Evolutionary conservation across 2,113 vertebrate species (phyloP), one percentile per base, ranked within the genome.

Genomic region (Platysteira castanea): DNA sequence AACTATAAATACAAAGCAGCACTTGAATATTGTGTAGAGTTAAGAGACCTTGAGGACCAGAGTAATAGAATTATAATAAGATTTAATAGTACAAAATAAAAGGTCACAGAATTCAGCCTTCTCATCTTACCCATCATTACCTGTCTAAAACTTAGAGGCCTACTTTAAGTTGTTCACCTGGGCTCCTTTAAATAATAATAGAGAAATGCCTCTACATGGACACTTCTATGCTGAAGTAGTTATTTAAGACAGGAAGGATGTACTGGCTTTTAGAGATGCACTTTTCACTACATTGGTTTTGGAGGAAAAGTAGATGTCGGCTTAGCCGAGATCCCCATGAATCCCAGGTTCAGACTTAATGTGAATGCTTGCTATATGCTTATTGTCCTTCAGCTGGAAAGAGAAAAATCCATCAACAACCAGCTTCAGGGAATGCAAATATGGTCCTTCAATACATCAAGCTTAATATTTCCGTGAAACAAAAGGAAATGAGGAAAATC

Each of bases 41-140:
- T 81, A 87, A 84, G 60, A 87, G 60, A 93, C 77, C 64, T 93
- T 70, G 85, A 90, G 52, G 69, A 93, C 56, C 57, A 59, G 11
- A 64, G 35, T 74, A 78, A 91, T 39, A 84, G 73, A 87, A 74
- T 5, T 84, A 56, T 42, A 84, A 41, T 67, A 94, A 91, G 60
- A 95, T 95, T 93, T 91, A 84, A 78, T 41, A 85, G 60, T 39
- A 63, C 70, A 74, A 91, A 96, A 90, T 75, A 84, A 85, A 93
- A 93, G 52, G 85, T 82, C 74, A 85, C 28, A 59, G 61, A 79
- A 67, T 91, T 82, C 3, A 10, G 26, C 60, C 69, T 93, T 93
- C 70, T 87, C 15, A 24, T 92, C 74, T 91, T 78, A 82, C 31
- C 35, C 9, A 54, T 78, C 69, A 23, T 84, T 95, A 70, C 39